Evolutionary conservation across 2,888 invertebrate species (phyloP), one percentile per base, ranked within the genome.

Genomic region (Suillia variegata): DNA sequence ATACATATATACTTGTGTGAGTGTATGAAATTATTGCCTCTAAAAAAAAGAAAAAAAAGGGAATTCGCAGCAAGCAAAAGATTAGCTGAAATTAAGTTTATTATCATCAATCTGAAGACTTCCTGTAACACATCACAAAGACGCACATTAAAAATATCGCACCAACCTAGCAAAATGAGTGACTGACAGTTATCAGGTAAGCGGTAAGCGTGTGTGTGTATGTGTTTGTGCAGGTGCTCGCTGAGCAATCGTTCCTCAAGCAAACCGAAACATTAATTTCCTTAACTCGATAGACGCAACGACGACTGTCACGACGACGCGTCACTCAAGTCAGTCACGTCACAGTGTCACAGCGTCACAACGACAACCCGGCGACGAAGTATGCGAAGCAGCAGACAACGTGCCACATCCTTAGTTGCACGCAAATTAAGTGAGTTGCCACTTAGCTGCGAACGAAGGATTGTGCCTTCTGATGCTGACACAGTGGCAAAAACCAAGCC

Each of bases 191-290:
- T 38, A 38, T 38, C 45, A 45, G 18, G 38, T 38, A 38, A 38
- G 38, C 15, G 20, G 38, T 52, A 50, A 33, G 31, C 31, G 26
- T 62, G 60, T 56, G 50, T 61, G 62, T 3, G 20, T 4, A 20
- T 18, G 18, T 2, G 17, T 5, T 17, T 8, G 45, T 6, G 17
- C 5, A 20, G 20, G 45, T 17, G 45, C 20, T 18, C 18, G 17
- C 38, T 10, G 49, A 45, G 47, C 67, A 57, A 52, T 33, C 42
- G 34, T 38, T 64, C 62, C 64, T 66, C n/a, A n/a, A n/a, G n/a
- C n/a, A n/a, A n/a, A n/a, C n/a, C n/a, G n/a, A 73, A 75, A 76
- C 74, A 77, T 77, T 77, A 77, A 77, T 77, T 77, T 77, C 77
- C 77, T 76, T 70, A 68, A 67, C 66, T 68, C 66, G 65, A 68